Percentiles rank a stretch among this genome's conserved stretches.
Evolutionary conservation across 2,888 invertebrate species (phyloP).

Genomic region (Orthosia gracilis): DNA sequence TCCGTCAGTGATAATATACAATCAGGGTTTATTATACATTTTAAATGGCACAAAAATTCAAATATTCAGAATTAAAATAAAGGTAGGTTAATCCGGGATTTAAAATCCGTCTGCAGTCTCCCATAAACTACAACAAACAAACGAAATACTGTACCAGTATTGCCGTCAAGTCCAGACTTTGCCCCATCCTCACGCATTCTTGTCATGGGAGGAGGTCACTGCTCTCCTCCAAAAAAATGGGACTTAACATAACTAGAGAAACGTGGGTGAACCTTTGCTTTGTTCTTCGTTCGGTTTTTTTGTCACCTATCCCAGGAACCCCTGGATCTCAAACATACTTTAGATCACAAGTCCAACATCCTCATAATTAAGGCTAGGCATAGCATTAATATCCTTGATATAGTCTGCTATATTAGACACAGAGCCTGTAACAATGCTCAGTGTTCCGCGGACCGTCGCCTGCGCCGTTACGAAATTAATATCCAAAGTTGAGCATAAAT

Average conservation of each 20-base stretch:
- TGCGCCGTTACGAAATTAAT: conserved; percentile 45
- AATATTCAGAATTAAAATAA: background rate
- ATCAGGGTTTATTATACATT: background rate
- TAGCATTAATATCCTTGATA: conserved; percentile 54
- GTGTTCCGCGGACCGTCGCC: conserved; percentile 50
- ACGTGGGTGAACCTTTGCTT: too few relatives aligned
- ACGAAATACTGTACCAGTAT: too few relatives aligned
- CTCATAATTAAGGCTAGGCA: conserved; percentile 33
- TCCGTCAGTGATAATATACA: background rate
- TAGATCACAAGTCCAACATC: background rate
- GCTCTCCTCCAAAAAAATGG: too few relatives aligned
- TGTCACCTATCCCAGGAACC: background rate
- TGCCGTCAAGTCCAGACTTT: too few relatives aligned
- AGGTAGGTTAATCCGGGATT: background rate
- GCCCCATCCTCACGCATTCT: too few relatives aligned
- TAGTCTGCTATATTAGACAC: conserved; percentile 55
- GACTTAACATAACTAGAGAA: too few relatives aligned
- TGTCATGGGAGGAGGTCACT: too few relatives aligned
- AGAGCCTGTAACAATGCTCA: conserved; percentile 53
- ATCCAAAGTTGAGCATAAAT: conserved; percentile 41
- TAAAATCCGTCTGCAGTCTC: background rate
- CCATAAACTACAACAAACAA: background rate
- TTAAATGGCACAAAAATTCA: background rate
- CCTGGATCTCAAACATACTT: background rate
- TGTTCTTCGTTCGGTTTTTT: background rate